Evolutionary conservation across 2,113 vertebrate species (phyloP), one percentile per base, ranked within the genome.

Genomic region (Anolis sagrei): DNA sequence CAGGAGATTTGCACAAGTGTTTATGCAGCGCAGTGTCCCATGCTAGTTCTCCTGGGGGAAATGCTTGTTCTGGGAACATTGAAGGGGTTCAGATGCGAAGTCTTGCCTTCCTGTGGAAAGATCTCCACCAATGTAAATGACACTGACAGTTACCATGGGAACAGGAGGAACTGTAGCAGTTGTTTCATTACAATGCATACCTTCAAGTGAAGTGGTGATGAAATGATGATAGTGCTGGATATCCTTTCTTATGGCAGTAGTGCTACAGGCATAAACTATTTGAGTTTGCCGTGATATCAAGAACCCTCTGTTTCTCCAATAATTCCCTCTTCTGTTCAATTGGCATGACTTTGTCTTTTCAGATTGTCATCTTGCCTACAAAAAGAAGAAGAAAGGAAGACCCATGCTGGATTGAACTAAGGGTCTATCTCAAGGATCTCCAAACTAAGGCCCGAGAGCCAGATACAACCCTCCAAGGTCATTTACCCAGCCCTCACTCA

Each of bases 141-240:
- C 78, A 51, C 58, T 66, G 58, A 39, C 80, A 61, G 78, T 86
- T 86, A 49, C 77, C 84, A 86, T 86, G 69, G 84, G 84, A 86
- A 86, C 84, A 51, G 69, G 44, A 81, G 58, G 61, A 75, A 68
- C 54, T 66, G 70, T 75, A 75, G 78, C 70, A 86, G 70, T 78
- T 75, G 84, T 86, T 86, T 81, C 84, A 86, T 86, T 81, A 66
- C 70, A 75, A 86, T 75, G 78, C 44, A 23, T 64, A 81, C 44
- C 75, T 80, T 49, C 49, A 66, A 86, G 39, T 86, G 77, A 75
- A 86, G 78, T 80, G 69, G 84, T 86, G 84, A 86, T 75, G 70
- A 86, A 80, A 86, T 81, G 61, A 86, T 66, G 75, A 70, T 81
- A 78, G 61, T 86, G 77, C 32, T 80, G 78, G 61, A 86, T 75